Base-by-base conservation (phyloP, 2,113 vertebrate species). In the Poeciliopsis retropinna region DNA sequence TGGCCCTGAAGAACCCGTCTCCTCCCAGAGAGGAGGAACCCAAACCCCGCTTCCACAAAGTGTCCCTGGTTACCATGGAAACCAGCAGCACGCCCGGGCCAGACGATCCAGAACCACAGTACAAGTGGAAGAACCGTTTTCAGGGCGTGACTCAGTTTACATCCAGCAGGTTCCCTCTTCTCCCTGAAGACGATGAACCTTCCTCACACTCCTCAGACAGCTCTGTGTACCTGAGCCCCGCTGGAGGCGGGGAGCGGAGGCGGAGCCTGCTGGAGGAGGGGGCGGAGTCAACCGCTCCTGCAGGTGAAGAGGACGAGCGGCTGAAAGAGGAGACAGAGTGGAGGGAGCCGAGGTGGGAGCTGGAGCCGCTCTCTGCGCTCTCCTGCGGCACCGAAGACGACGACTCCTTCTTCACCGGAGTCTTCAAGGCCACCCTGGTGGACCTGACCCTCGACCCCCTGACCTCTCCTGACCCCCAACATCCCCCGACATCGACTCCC, bases 31-130 rank as follows among this genome's bases (percentile, higher is more conserved):
- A 87, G 5, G 76, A 95, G 0, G 92, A 96, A n/a, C 60, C 64
- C 69, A 91, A 84, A 30, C 76, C 84, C n/a, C 82, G 86, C 12
- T 86, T 95, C 29, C 92, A 76, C 68, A 96, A 97, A 83, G 84
- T 95, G 29, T 96, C 94, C 0, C 89, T 95, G 81, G 89, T 95
- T 31, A 25, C 7, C 22, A 67, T 2, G 1, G 72, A 70, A 22
- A 9, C 7, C 2, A 66, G 61, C 7, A 14, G 1, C 25, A 9
- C 60, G 4, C n/a, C 30, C 0, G 9, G 7, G 2, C 2, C 11
- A 4, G 5, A 57, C 10, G 85, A 70, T 28, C 3, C 39, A 0
- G 25, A 17, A 10, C 39, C 67, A 0, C 82, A 83, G 0, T 76
- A 81, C 3, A 84, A 7, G 4, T 87, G 87, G 91, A 90, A 60